Percentiles rank a stretch among this genome's conserved stretches.
Conservation (phyloP, 2,797 vertebrate species). For the Galago senegalensis region DNA sequence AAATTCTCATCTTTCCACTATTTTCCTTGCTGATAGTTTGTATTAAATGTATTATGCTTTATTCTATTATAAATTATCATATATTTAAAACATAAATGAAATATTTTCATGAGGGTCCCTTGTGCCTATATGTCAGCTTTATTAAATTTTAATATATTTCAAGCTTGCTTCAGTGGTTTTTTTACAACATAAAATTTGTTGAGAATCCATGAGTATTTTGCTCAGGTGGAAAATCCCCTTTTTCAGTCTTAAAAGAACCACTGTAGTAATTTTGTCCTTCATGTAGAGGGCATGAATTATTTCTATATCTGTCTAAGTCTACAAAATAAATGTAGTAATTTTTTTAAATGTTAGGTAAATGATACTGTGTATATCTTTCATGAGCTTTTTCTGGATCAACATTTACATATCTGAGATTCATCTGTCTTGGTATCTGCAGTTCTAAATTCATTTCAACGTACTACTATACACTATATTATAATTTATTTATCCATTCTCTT, state of each 20-base stretch:
- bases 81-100: constrained; percentile 20
- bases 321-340: neutral
- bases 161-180: neutral
- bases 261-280: neutral
- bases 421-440: neutral
- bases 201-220: neutral
- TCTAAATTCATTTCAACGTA: neutral
- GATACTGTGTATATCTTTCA: neutral
- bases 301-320: neutral
- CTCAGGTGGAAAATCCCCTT: neutral
- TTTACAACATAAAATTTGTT: neutral
- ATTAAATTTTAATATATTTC: neutral
- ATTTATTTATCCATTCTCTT: neutral
- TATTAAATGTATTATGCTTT: neutral
- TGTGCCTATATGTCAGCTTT: neutral
- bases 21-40: neutral
- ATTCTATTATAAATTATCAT: neutral
- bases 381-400: neutral
- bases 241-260: neutral
- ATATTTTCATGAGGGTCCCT: neutral
- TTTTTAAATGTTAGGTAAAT: neutral
- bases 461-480: fast-evolving
- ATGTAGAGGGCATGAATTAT: neutral
- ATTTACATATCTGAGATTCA: neutral
- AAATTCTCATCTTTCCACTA: neutral